Base-by-base conservation (phyloP, 2,113 vertebrate genomes). In the Seriola rivoliana region DNA sequence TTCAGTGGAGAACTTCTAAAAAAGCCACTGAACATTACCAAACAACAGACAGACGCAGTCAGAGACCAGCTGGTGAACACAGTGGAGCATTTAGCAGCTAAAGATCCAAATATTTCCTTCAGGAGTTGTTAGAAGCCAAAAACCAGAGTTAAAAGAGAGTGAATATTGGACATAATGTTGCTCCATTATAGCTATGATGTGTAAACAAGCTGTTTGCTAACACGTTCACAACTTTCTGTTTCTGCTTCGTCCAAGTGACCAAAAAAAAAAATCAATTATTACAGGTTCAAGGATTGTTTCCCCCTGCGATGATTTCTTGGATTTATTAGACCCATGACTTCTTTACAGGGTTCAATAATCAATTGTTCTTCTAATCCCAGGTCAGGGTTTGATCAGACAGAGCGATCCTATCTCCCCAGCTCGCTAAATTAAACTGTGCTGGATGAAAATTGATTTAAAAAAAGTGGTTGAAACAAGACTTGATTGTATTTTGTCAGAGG, bases 241-340 rank as follows among this genome's bases (percentile, higher is more conserved):
- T 36, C 34, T 36, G 48, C 21, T 81, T 19, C 34, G 32, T 10
- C 9, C 6, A 36, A 36, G 25, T 42, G 40, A 10, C 40, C 40
- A 42, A 42, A 36, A 36, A 36, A 36, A 36, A 29, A 42, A 42
- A 42, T 42, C 40, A 42, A 8, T 14, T 36, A 70, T 21, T 32
- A 1, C 12, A 14, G 25, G 8, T 40, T 70, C 17, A 8, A 62
- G 34, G 7, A 8, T 70, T 64, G 64, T 54, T 52, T 38, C 68
- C 8, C 12, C n/a, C 36, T 46, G 16, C 8, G 3, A 68, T 13
- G 0, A 34, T 63, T 60, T 40, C 17, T 75, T 67, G 25, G 13
- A 82, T 77, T 82, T 75, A 85, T 77, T 80, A 80, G n/a, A 78
- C 12, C 34, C 8, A 0, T 11, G 6, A 63, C 50, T 63, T 80